phyloP scores from a whole-genome alignment of 2,113 vertebrate species.

The human region GRCh38 chr9:128405001-128405500 shows the following conservation, averaged over 20 bases:
- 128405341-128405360: neutral
- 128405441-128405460: neutral
- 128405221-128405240: neutral
- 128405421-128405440: neutral
- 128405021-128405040: conserved; percentile 86
- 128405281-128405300: neutral
- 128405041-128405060: conserved; percentile 79
- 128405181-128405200: neutral
- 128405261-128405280: neutral
- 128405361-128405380: neutral
- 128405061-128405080: conserved; percentile 51
- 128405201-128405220: neutral
- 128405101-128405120: conserved; percentile 49
- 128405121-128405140: conserved; percentile 56
- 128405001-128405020: conserved; percentile 88
- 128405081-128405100: conserved; percentile 70
- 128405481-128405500: neutral
- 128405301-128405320: neutral
- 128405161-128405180: neutral
- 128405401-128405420: neutral
- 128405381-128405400: rapidly evolving
- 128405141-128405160: neutral
- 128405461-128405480: neutral
- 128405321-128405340: rapidly evolving
- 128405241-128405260: neutral